Percentiles rank a stretch among this genome's conserved stretches.
These are phyloP conservation scores for Tetramorium alpestre DNA, from an alignment of 1,140 invertebrate genomes.

Conservation along the genomic window DNA sequence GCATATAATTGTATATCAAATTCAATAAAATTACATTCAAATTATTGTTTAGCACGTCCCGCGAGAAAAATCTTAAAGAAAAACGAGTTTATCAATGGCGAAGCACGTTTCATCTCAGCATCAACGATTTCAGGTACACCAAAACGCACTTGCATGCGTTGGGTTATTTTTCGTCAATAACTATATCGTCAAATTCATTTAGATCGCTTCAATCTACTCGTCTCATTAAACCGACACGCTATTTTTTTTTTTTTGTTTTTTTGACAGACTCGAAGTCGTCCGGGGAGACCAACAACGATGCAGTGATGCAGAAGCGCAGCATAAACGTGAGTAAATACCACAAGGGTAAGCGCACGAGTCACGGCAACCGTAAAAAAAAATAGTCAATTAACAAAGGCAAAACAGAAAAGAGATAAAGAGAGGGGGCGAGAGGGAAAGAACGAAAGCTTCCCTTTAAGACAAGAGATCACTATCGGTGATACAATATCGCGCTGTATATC, in stretches of 20 bases:
- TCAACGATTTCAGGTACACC: slow-evolving; percentile 44
- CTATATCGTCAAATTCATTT: not conserved
- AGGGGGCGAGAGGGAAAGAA: not conserved
- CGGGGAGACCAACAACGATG: slow-evolving; percentile 28
- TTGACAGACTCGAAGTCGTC: not conserved
- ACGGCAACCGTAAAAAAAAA: slow-evolving; percentile 78
- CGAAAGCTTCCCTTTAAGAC: not conserved
- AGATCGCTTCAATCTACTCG: not conserved
- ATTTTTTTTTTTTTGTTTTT: not conserved
- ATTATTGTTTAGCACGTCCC: slow-evolving; percentile 8
- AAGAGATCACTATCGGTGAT: slow-evolving; percentile 4
- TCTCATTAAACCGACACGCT: not conserved
- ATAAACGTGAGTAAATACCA: slow-evolving; percentile 55
- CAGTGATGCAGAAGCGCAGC: slow-evolving; percentile 49
- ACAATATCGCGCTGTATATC: slow-evolving; percentile 43
- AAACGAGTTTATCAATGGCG: slow-evolving; percentile 46
- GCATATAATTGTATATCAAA: slow-evolving; percentile 7
- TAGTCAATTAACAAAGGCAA: slow-evolving; percentile 38
- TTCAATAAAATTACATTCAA: slow-evolving; percentile 19
- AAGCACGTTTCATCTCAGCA: not conserved
- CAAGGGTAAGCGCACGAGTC: slow-evolving; percentile 68
- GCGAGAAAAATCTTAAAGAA: no score
- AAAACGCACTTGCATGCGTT: not conserved
- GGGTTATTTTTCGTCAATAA: not conserved
- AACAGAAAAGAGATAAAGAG: not conserved